These are phyloP conservation scores for Leptodactylus fallax DNA, from an alignment of 2,797 vertebrate genomes.

Conservation along the genomic window DNA sequence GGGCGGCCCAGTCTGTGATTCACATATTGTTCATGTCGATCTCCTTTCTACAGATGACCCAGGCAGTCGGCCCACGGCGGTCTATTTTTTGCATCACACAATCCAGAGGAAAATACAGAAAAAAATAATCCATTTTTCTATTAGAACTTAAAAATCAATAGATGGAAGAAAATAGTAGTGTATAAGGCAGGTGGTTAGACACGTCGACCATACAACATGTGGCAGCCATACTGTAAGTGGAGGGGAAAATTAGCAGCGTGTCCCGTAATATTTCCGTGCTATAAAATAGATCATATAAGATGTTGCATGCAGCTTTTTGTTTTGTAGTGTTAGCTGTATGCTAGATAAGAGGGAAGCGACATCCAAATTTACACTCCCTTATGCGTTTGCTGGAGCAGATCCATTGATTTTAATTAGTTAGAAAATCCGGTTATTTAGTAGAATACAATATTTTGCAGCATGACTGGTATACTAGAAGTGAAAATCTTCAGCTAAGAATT, in stretches of 20 bases:
- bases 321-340: not conserved
- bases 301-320: not conserved
- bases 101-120: slow-evolving; percentile 23
- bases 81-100: slow-evolving; percentile 54
- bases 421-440: not conserved
- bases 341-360: not conserved
- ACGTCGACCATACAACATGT: not conserved
- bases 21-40: slow-evolving; percentile 36
- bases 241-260: not conserved
- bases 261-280: not conserved
- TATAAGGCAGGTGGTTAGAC: not conserved
- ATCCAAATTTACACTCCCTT: not conserved
- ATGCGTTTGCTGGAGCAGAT: not conserved
- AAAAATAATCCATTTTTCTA: slow-evolving; percentile 24
- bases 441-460: not conserved
- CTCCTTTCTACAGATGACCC: slow-evolving; percentile 45
- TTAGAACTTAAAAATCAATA: slow-evolving; percentile 49
- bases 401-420: not conserved
- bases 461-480: not conserved
- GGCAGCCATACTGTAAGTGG: not conserved
- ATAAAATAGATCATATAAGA: not conserved
- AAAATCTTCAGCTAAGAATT: not conserved
- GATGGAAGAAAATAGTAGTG: slow-evolving; percentile 7
- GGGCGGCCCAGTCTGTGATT: slow-evolving; percentile 47
- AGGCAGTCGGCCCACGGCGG: slow-evolving; percentile 35